Conservation (phyloP, 2,888 invertebrate genomes). For the Apamea anceps region DNA sequence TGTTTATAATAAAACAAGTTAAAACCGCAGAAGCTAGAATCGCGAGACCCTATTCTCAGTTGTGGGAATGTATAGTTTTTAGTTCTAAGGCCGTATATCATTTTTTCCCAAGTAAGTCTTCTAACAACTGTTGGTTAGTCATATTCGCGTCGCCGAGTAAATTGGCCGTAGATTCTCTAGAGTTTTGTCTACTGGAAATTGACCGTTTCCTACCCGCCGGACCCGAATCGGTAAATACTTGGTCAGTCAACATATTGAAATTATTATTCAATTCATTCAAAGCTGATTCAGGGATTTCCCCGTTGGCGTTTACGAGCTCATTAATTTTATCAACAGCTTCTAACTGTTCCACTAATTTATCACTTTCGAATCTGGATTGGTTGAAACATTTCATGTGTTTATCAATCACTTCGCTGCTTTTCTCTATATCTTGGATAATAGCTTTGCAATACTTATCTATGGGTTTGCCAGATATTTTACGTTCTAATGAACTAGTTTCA, state of each 20-base stretch:
- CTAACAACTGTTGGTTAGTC: conserved; percentile 85
- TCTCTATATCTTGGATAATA: conserved; percentile 86
- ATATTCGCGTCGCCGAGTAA: conserved; percentile 82
- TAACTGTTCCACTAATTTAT: conserved; percentile 87
- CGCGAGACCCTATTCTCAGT: conserved; percentile 21
- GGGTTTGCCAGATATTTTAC: conserved; percentile 77
- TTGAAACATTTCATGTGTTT: conserved; percentile 88
- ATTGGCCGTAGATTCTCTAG: conserved; percentile 74
- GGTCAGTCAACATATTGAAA: conserved; percentile 83
- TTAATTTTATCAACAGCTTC: conserved; percentile 89
- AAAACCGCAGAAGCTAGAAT: conserved; percentile 20
- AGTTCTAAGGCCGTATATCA: conserved; percentile 74
- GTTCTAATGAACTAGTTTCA: conserved; percentile 75
- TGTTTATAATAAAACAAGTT: conserved; percentile 50
- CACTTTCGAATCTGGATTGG: conserved; percentile 84
- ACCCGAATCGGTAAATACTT: conserved; percentile 75
- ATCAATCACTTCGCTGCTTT: conserved; percentile 86
- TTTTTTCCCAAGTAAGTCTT: conserved; percentile 86
- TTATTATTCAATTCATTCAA: conserved; percentile 85
- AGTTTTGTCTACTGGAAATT: conserved; percentile 77
- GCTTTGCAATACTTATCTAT: conserved; percentile 86
- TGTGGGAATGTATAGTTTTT: conserved; percentile 22
- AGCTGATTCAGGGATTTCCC: conserved; percentile 79
- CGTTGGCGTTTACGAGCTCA: conserved; percentile 81
- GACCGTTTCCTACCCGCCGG: conserved; percentile 78